Conservation (phyloP, 30 jellyfish, hydroid and myxozoan genomes). For the Aurelia aurita complex sp. Pacific region DNA sequence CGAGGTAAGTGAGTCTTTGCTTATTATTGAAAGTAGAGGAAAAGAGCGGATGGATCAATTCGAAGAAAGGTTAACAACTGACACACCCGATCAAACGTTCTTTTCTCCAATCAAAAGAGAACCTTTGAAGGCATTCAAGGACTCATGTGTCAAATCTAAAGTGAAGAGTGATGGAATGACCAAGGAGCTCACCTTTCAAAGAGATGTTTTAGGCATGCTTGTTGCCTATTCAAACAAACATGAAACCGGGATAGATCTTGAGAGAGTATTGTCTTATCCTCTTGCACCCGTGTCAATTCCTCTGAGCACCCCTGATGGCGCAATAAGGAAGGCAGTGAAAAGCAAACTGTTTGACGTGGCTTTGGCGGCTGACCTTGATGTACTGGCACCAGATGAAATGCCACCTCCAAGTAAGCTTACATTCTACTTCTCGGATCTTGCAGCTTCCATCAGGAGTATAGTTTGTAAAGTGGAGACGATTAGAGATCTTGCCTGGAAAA, state of each 20-base stretch:
- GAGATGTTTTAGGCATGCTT: conserved; percentile 41
- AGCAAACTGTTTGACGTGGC: neutral
- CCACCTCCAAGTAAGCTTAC: too few relatives aligned
- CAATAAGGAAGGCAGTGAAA: conserved; percentile 7
- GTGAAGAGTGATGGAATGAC: conserved; percentile 18
- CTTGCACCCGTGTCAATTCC: conserved; percentile 33
- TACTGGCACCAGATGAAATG: too few relatives aligned
- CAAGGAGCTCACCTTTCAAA: conserved; percentile 42
- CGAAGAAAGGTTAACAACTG: conserved; percentile 19
- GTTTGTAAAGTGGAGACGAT: conserved; percentile 22
- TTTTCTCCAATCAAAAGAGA: conserved; percentile 36
- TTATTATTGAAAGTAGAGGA: conserved; percentile 31
- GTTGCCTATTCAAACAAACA: conserved; percentile 23
- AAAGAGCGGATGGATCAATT: conserved; percentile 4
- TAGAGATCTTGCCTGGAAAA: conserved; percentile 25
- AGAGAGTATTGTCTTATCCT: conserved; percentile 34
- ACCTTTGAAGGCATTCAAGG: conserved; percentile 28
- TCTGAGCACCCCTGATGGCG: conserved; percentile 24
- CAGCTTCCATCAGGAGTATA: neutral
- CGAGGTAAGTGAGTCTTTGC: conserved; percentile 25
- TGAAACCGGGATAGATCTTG: conserved; percentile 36
- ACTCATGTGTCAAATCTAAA: conserved; percentile 13
- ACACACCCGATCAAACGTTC: neutral
- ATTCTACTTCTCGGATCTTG: neutral
- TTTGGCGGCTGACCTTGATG: too few relatives aligned